These are phyloP conservation scores for Asbolus verrucosus DNA, from an alignment of 1,140 invertebrate species.

Conservation along the genomic window DNA sequence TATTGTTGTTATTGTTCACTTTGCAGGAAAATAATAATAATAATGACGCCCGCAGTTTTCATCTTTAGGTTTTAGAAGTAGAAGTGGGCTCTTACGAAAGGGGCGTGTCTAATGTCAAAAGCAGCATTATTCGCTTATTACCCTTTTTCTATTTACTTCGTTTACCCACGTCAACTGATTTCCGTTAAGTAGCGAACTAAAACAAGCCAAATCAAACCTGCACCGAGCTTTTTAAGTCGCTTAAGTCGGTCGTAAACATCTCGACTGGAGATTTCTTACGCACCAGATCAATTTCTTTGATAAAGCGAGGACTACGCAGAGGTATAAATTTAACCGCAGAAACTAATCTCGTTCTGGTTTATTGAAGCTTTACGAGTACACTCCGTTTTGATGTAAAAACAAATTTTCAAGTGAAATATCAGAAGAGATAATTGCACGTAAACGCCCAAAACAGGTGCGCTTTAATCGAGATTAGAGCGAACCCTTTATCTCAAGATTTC, in stretches of 20 bases:
- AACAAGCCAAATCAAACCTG: too few relatives aligned
- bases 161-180: too few relatives aligned
- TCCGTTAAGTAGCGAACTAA: too few relatives aligned
- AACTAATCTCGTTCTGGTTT: slow-evolving; percentile 30
- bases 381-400: slow-evolving; percentile 27
- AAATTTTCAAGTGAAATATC: slow-evolving; percentile 11
- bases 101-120: too few relatives aligned
- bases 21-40: too few relatives aligned
- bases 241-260: neutral
- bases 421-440: slow-evolving; percentile 19
- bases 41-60: too few relatives aligned
- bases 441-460: slow-evolving; percentile 24
- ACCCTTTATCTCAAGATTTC: slow-evolving; percentile 12
- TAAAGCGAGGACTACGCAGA: neutral
- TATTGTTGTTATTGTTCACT: too few relatives aligned
- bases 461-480: slow-evolving; percentile 9
- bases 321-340: slow-evolving; percentile 14
- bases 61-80: too few relatives aligned
- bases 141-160: too few relatives aligned
- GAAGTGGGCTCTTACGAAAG: too few relatives aligned
- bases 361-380: slow-evolving; percentile 14
- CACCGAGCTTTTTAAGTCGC: too few relatives aligned
- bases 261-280: slow-evolving; percentile 10
- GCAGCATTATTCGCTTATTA: too few relatives aligned
- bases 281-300: slow-evolving; percentile 16